Evolutionary conservation across 2,888 invertebrate species (phyloP), one percentile per base, ranked within the genome.

Genomic region (Luperina nickerlii): DNA sequence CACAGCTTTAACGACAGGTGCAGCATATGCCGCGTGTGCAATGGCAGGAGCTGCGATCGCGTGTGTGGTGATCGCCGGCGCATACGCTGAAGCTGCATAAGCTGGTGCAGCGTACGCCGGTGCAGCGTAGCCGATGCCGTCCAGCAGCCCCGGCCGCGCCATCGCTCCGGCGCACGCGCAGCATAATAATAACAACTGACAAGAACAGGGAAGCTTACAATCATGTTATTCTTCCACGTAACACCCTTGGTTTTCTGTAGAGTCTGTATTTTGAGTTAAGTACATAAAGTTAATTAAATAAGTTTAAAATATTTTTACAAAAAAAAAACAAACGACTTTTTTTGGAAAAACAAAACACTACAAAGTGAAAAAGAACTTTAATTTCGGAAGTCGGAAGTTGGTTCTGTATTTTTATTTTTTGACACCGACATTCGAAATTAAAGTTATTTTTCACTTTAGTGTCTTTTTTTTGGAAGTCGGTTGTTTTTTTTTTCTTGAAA

Each of bases 101-200:
- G 87, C 84, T 81, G 77, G 91, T 72, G 86, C 69, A 2, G 79
- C 84, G 45, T 74, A 79, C 0, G 82, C 83, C 0, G 79, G 84
- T 3, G 85, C 87, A 0, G 90, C 86, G 88, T 91, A 89, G 63
- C 89, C 88, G 66, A 78, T 76, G 65, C 76, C 88, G 74, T 76
- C 86, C 72, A 88, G 75, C 54, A 89, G 69, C 13, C 88, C 90
- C 42, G 87, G 87, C 81, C 71, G 71, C 62, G 89, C 89, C 81
- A 82, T 32, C 48, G 78, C 95, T 89, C 91, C 91, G 75, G 94
- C 95, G 90, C 95, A 95, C 94, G 94, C 96, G 90, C 95, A 95
- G 90, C 94, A 94, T 86, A 96, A 91, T 82, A 96, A 91, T 74
- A 96, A 94, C 90, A 96, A 90, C 96, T 96, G 78, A 13, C 9